These are phyloP conservation scores for Ecliptopera silaceata DNA, from an alignment of 2,888 invertebrate genomes.

Conservation along the genomic window DNA sequence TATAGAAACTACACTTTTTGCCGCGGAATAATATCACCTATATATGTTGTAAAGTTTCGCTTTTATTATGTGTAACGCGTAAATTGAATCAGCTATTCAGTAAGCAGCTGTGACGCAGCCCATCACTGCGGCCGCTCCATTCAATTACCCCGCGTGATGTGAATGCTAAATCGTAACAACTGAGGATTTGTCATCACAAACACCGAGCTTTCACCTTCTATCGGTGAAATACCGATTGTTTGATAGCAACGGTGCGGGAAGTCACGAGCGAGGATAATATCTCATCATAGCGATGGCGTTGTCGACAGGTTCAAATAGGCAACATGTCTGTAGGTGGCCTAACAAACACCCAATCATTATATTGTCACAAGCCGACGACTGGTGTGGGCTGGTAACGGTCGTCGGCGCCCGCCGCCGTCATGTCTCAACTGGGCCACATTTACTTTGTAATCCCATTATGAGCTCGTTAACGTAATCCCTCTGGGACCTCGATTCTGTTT, in stretches of 20 bases:
- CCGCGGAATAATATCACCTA: too few species aligned
- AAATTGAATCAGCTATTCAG: conserved; percentile 3
- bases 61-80: neutral
- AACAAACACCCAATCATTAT: conserved; percentile 71
- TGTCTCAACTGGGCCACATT: conserved; percentile 69
- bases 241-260: conserved; percentile 28
- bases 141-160: conserved; percentile 74
- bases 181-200: conserved; percentile 57
- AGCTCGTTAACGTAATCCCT: conserved; percentile 77
- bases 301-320: conserved; percentile 52
- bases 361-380: conserved; percentile 67
- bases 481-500: conserved; percentile 58
- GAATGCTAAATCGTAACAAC: conserved; percentile 60
- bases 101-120: conserved; percentile 35
- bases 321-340: conserved; percentile 51
- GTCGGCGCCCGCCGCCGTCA: conserved; percentile 52
- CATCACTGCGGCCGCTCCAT: conserved; percentile 57
- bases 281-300: conserved; percentile 55
- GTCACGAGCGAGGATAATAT: conserved; percentile 51
- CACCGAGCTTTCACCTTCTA: conserved; percentile 64
- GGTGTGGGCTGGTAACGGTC: conserved; percentile 59
- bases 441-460: conserved; percentile 78
- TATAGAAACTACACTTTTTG: too few species aligned
- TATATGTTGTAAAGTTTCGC: too few species aligned
- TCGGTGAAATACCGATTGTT: conserved; percentile 47